Conservation (phyloP, 2,113 vertebrate genomes). For the Amazona vittata region DNA sequence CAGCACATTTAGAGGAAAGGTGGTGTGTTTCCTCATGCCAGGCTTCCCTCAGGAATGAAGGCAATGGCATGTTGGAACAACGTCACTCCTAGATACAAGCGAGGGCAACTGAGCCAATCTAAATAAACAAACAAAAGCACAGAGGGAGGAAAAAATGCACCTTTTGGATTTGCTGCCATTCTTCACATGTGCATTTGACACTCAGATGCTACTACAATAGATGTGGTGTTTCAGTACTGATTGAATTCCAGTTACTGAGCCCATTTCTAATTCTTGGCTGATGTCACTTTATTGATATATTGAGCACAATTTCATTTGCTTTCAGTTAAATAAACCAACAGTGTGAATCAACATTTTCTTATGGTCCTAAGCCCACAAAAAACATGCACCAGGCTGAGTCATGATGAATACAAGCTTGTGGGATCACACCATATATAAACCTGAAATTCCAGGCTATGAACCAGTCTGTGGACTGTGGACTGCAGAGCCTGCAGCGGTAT, state of each 20-base stretch:
- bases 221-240: not conserved
- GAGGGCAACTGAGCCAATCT: not conserved
- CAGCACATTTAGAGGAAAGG: conserved; percentile 15
- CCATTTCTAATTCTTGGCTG: not conserved
- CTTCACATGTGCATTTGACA: not conserved
- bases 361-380: not conserved
- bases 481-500: not conserved
- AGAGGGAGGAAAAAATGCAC: not conserved
- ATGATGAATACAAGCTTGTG: not conserved
- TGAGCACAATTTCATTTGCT: not conserved
- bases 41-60: not conserved
- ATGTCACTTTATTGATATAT: not conserved
- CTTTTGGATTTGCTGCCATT: not conserved
- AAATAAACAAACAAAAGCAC: not conserved
- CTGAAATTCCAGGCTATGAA: conserved; percentile 48
- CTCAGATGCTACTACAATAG: not conserved
- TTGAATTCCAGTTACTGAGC: not conserved
- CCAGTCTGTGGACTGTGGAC: not conserved
- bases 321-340: not conserved
- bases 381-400: not conserved
- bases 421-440: not conserved
- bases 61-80: not conserved
- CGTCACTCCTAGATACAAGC: not conserved
- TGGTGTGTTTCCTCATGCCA: not conserved
- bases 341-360: not conserved